These are phyloP conservation scores for Zosterops pallidus DNA, from an alignment of 2,113 vertebrate species.

Conservation along the genomic window DNA sequence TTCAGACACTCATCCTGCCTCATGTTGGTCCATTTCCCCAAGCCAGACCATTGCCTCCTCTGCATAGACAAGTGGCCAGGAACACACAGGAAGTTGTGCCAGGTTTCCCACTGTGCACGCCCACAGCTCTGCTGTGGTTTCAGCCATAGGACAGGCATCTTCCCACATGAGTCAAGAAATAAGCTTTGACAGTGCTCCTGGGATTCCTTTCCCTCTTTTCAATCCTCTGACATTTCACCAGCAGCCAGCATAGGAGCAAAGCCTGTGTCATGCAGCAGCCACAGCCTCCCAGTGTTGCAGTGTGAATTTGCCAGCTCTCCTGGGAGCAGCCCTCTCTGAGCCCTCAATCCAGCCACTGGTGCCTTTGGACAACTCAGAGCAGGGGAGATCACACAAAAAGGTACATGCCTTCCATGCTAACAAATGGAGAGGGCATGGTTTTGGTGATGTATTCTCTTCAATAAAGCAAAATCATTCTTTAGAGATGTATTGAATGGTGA, in stretches of 20 bases:
- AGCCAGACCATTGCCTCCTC: neutral
- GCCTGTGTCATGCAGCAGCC: neutral
- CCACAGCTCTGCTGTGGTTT: neutral
- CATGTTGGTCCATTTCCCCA: rapidly evolving
- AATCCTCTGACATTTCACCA: neutral
- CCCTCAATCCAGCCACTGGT: neutral
- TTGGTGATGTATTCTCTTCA: rapidly evolving
- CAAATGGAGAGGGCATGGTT: neutral
- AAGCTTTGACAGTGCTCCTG: neutral
- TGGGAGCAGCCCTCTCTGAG: neutral
- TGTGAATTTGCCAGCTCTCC: neutral
- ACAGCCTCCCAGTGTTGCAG: neutral
- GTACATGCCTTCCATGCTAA: neutral
- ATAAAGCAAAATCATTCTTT: neutral
- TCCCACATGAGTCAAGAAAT: neutral
- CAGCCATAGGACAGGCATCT: neutral
- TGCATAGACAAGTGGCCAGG: rapidly evolving
- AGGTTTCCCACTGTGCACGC: neutral
- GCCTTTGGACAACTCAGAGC: neutral
- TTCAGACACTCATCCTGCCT: neutral
- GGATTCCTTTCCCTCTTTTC: neutral
- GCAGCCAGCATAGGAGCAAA: neutral
- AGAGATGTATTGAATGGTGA: neutral
- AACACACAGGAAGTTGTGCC: rapidly evolving
- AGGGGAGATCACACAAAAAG: neutral